Conservation (phyloP, 2,888 invertebrate species). For the Phytoseiulus persimilis region DNA sequence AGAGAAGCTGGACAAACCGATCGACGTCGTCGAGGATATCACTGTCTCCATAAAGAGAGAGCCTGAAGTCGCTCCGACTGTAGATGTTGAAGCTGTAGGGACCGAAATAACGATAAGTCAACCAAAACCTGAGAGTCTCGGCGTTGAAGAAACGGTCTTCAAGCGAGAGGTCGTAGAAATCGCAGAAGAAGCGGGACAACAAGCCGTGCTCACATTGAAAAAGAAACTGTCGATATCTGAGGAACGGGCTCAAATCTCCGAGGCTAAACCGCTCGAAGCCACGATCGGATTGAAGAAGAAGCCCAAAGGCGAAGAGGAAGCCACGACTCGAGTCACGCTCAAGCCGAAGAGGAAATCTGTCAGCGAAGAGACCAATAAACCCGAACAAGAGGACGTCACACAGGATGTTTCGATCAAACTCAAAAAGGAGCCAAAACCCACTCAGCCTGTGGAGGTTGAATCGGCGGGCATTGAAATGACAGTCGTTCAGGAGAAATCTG, state of each 20-base stretch:
- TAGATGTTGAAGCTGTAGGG: not conserved
- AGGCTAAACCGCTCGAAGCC: not conserved
- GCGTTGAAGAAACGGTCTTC: not conserved
- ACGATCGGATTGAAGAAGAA: not conserved
- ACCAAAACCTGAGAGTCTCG: not conserved
- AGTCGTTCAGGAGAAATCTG: not conserved
- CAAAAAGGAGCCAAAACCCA: not conserved
- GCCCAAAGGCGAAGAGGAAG: not conserved
- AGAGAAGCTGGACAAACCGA: not conserved
- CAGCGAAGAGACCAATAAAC: not conserved
- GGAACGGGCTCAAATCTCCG: not conserved
- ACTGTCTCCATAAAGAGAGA: not conserved
- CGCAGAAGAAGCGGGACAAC: conserved; percentile 43
- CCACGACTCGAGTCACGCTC: not conserved
- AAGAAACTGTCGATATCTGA: conserved; percentile 40
- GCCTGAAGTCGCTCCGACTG: not conserved
- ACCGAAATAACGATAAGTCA: not conserved
- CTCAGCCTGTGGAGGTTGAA: not conserved
- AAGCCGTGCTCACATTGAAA: conserved; percentile 41
- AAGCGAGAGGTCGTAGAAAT: conserved; percentile 48
- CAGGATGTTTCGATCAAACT: not conserved
- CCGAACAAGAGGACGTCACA: not conserved
- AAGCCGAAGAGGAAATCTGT: conserved; percentile 12
- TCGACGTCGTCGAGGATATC: not conserved
- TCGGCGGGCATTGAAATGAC: not conserved